Conservation (phyloP, 2,888 invertebrate genomes). For the Eueremaeus valkanovi region DNA sequence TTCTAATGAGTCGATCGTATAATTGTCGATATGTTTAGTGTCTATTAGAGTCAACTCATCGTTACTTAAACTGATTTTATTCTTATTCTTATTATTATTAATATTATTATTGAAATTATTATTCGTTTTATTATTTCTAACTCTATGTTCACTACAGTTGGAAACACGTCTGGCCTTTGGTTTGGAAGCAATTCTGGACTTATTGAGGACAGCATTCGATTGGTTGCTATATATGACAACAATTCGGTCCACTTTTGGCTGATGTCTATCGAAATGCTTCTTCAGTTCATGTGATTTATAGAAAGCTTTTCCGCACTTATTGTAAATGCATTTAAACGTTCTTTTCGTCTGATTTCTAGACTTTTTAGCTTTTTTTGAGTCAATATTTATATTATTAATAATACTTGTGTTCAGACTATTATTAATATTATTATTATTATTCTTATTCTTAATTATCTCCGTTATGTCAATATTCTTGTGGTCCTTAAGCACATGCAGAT, state of each 20-base stretch:
- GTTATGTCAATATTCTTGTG: not conserved
- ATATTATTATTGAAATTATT: not conserved
- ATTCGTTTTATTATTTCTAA: not conserved
- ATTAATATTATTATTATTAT: not conserved
- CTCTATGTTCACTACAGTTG: not conserved
- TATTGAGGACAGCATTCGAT: not conserved
- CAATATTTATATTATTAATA: too few species aligned
- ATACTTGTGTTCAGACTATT: not conserved
- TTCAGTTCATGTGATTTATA: constrained; percentile 1
- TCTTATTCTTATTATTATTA: not conserved
- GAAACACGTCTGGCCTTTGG: not conserved
- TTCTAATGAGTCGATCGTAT: too few species aligned
- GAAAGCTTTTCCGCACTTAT: not conserved
- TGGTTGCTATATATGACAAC: not conserved
- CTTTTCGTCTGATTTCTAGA: not conserved
- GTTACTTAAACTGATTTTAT: too few species aligned
- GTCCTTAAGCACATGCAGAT: constrained; percentile 6
- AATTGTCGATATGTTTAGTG: too few species aligned
- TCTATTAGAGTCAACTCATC: too few species aligned
- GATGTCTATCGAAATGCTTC: constrained; percentile 20
- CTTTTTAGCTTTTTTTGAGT: not conserved
- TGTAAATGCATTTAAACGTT: not conserved
- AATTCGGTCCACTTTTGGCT: not conserved
- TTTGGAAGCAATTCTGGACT: not conserved
- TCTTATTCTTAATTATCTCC: not conserved